Base-by-base conservation (phyloP, 2,797 vertebrate genomes). In the Miichthys miiuy region DNA sequence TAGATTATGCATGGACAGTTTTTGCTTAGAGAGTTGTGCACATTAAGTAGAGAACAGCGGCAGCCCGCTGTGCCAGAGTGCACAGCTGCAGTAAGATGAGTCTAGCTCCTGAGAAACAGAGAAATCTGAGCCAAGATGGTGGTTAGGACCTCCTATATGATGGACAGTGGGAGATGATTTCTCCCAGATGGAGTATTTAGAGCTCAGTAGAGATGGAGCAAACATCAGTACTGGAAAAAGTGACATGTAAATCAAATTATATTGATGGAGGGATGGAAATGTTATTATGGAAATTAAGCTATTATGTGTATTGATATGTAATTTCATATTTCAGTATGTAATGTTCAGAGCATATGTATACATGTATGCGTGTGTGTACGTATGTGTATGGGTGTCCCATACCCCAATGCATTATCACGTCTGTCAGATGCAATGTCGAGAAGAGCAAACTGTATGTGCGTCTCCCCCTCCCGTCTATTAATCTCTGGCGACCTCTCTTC, bases 1-100 rank as follows among this genome's bases (percentile, higher is more conserved):
- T 85, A 85, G 80, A 88, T 87, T 62, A 85, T 90, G 90, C 92
- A 91, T 89, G 89, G 82, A 71, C 54, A 21, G 81, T 76, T 76
- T 86, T 69, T 68, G 79, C 70, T 69, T 73, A 62, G 74, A 84
- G 74, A 80, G 73, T 64, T 81, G 38, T 84, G 82, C 75, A 82
- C 80, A 71, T 71, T 66, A 67, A 74, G 46, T 56, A 52, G 61
- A 84, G 82, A 76, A 60, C 70, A 67, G 67, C 70, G 57, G 67
- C 66, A 71, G 75, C 68, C 71, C n/a, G 52, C 76, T 74, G 77
- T 80, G 77, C 64, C 65, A 41, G 69, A 67, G 83, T 25, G 67
- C 81, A 46, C 69, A 79, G 82, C 84, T 83, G 81, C 72, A 82
- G 54, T 2, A 71, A 76, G 60, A 76, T 16, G 50, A 86, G 64